Percentiles rank a stretch among this genome's conserved stretches.
These are phyloP conservation scores for Dufourea novaeangliae DNA, from an alignment of 1,140 invertebrate genomes.

Conservation along the genomic window DNA sequence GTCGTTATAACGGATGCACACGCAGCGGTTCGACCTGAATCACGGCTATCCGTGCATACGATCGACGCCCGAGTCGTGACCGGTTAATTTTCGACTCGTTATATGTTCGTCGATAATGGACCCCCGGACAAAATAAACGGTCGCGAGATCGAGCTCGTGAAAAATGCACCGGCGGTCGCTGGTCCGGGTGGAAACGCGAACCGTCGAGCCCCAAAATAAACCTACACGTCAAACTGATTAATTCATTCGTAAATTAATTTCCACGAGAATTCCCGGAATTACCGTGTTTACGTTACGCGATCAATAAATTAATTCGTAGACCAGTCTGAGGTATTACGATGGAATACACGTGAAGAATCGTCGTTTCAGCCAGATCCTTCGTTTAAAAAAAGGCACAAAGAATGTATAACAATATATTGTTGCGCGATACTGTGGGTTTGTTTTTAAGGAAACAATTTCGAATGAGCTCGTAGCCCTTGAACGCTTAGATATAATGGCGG, in stretches of 20 bases:
- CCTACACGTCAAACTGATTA: slow-evolving; percentile 2
- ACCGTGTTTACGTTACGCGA: background rate
- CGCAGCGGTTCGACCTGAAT: background rate
- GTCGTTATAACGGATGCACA: background rate
- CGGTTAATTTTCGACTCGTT: background rate
- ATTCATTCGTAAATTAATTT: slow-evolving; percentile 19
- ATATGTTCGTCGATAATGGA: slow-evolving; percentile 7
- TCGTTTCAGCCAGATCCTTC: background rate
- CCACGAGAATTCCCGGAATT: slow-evolving; percentile 4
- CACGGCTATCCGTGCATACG: too few relatives aligned
- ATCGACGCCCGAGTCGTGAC: background rate
- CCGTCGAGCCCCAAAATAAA: background rate
- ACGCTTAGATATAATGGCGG: too few relatives aligned
- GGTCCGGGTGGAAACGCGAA: too few relatives aligned
- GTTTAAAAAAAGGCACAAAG: too few relatives aligned
- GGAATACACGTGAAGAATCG: background rate
- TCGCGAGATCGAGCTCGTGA: background rate
- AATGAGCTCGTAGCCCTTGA: background rate
- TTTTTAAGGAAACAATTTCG: too few relatives aligned
- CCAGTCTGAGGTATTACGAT: background rate
- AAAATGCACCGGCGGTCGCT: background rate
- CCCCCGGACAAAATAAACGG: background rate
- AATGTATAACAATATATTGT: too few relatives aligned
- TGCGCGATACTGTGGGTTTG: too few relatives aligned
- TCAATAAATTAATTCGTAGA: slow-evolving; percentile 8